Evolutionary conservation across 2,797 vertebrate genomes (phyloP).

Genomic region (Thaleichthys pacificus): DNA sequence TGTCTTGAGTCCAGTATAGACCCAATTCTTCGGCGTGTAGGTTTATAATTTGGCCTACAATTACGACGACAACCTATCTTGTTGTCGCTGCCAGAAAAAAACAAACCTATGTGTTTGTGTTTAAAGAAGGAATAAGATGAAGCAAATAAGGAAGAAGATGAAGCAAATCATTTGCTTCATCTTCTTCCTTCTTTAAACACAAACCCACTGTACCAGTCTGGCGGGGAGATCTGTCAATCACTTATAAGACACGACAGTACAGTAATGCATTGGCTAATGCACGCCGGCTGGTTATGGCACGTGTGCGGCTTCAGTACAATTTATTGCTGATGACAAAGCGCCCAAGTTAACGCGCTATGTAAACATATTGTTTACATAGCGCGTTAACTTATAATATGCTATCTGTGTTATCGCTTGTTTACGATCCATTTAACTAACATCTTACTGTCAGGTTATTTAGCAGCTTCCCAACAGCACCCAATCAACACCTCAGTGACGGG

Average conservation of each 20-base stretch:
- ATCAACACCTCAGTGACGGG: constrained; percentile 18
- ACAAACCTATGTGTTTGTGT: too few relatives aligned
- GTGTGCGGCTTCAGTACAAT: not conserved
- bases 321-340: not conserved
- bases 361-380: not conserved
- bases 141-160: too few relatives aligned
- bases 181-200: not conserved
- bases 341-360: not conserved
- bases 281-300: not conserved
- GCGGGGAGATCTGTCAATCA: too few relatives aligned
- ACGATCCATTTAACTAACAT: not conserved
- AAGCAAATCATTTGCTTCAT: too few relatives aligned
- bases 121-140: too few relatives aligned
- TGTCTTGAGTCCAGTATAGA: too few relatives aligned
- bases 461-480: constrained; percentile 8
- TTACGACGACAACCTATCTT: too few relatives aligned
- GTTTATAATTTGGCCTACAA: too few relatives aligned
- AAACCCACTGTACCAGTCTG: not conserved
- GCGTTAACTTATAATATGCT: too few relatives aligned
- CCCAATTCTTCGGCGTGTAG: too few relatives aligned
- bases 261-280: not conserved
- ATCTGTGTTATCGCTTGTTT: not conserved
- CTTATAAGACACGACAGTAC: not conserved
- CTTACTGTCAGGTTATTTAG: not conserved
- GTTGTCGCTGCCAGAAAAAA: too few relatives aligned